phyloP scores from a whole-genome alignment of 1,140 invertebrate species.

The Bombus consobrinus region DNA sequence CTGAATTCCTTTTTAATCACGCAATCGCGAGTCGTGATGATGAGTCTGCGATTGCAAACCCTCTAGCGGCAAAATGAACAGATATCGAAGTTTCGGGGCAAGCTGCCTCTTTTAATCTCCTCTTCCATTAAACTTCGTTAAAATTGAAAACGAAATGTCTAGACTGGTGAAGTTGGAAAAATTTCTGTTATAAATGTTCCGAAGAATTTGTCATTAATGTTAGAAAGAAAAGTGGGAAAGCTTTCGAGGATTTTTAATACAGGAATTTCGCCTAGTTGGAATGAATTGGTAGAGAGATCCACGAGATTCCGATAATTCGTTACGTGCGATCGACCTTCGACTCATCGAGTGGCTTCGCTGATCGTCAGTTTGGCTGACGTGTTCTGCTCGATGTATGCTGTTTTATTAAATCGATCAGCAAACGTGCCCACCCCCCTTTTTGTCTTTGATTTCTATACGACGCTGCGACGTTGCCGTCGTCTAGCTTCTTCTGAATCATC shows the following conservation, averaged over 20 bases:
- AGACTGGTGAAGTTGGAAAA: not conserved
- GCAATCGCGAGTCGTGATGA: not conserved
- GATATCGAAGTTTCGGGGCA: not conserved
- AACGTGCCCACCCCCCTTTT: not conserved
- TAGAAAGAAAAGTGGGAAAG: not conserved
- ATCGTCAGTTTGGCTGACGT: conserved; percentile 24
- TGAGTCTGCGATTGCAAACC: not conserved
- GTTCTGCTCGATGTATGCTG: conserved; percentile 18
- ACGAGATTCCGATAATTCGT: conserved; percentile 33
- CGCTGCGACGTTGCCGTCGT: not conserved
- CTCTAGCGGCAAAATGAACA: conserved; percentile 3
- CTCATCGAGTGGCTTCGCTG: conserved; percentile 45
- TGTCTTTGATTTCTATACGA: not conserved
- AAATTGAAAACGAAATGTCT: not conserved
- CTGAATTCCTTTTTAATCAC: not conserved
- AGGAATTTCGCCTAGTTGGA: not conserved
- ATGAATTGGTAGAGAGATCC: not conserved
- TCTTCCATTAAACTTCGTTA: not conserved
- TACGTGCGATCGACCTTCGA: conserved; percentile 38
- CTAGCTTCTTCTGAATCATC: not conserved
- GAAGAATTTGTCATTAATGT: not conserved
- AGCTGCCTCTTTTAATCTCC: conserved; percentile 1
- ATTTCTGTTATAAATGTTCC: not conserved
- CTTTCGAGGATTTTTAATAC: not conserved
- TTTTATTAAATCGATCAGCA: conserved; percentile 44